A percentile compares a stretch with the other conserved stretches of the same genome.
phyloP scores from a whole-genome alignment of 2,888 invertebrate species.

The Troides helena region DNA sequence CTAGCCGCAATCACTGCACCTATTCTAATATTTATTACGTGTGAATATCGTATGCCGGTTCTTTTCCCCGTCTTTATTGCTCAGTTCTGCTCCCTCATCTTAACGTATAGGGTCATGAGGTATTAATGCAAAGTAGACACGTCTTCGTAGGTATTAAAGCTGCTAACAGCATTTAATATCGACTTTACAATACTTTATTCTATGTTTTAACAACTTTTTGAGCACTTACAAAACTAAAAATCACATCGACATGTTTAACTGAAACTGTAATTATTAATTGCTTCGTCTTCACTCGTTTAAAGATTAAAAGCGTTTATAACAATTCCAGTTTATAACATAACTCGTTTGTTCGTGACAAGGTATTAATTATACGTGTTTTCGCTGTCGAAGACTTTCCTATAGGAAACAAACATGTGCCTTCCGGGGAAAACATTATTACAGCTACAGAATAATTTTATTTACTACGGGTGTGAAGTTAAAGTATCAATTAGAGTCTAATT shows the following conservation, averaged over 20 bases:
- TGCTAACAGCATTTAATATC: constrained; percentile 29
- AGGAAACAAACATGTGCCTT: constrained; percentile 14
- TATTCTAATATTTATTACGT: constrained; percentile 78
- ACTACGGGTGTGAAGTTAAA: not conserved
- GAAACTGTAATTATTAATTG: not conserved
- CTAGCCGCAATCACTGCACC: constrained; percentile 76
- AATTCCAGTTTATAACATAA: constrained; percentile 12
- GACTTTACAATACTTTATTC: not conserved
- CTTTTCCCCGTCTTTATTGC: constrained; percentile 61
- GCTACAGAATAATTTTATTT: constrained; percentile 7
- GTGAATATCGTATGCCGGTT: constrained; percentile 73
- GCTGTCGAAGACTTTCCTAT: constrained; percentile 4
- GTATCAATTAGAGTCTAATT: too few species aligned
- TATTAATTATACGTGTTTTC: constrained; percentile 21
- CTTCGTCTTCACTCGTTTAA: not conserved
- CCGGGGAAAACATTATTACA: constrained; percentile 13
- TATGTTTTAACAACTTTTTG: not conserved
- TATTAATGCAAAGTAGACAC: constrained; percentile 37
- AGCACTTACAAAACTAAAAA: not conserved
- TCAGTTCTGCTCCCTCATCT: constrained; percentile 45
- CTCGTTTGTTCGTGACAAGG: constrained; percentile 17
- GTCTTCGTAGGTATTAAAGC: constrained; percentile 33
- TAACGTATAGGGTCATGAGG: constrained; percentile 36
- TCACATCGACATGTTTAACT: not conserved
- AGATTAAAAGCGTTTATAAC: constrained; percentile 7